Evolutionary conservation across 2,888 invertebrate genomes (phyloP).

Genomic region (Andricus quercusramuli): DNA sequence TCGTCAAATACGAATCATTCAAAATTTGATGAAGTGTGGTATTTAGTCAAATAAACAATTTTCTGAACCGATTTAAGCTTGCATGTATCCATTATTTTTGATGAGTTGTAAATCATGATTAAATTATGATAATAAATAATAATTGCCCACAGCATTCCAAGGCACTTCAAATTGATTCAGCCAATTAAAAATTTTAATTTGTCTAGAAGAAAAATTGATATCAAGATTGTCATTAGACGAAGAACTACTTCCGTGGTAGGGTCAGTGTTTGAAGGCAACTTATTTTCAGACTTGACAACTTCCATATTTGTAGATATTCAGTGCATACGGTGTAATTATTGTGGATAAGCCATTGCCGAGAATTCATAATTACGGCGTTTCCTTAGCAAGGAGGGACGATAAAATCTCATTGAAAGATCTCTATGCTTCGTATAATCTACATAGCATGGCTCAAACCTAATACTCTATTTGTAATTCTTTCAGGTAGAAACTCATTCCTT

Average conservation of each 20-base stretch:
- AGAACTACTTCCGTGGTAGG: not conserved
- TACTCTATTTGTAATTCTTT: constrained; percentile 14
- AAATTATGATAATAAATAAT: not conserved
- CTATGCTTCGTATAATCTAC: constrained; percentile 13
- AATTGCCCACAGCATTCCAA: not conserved
- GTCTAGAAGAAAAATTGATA: not conserved
- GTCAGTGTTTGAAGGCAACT: not conserved
- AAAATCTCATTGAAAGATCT: constrained; percentile 28
- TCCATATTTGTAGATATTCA: not conserved
- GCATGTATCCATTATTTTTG: not conserved
- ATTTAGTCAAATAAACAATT: not conserved
- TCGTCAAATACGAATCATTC: constrained; percentile 17
- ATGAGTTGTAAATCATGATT: not conserved
- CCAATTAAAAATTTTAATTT: not conserved
- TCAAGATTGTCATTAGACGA: not conserved
- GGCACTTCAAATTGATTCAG: not conserved
- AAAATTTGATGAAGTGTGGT: not conserved
- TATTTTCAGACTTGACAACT: constrained; percentile 1
- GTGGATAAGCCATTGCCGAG: not conserved
- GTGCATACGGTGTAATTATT: constrained; percentile 2
- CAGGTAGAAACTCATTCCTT: constrained; percentile 13
- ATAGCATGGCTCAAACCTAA: not conserved
- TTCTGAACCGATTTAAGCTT: not conserved
- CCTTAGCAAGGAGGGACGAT: not conserved
- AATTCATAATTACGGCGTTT: constrained; percentile 12